These are phyloP conservation scores for Chiloscyllium punctatum DNA, from an alignment of 2,797 vertebrate species.

Conservation along the genomic window DNA sequence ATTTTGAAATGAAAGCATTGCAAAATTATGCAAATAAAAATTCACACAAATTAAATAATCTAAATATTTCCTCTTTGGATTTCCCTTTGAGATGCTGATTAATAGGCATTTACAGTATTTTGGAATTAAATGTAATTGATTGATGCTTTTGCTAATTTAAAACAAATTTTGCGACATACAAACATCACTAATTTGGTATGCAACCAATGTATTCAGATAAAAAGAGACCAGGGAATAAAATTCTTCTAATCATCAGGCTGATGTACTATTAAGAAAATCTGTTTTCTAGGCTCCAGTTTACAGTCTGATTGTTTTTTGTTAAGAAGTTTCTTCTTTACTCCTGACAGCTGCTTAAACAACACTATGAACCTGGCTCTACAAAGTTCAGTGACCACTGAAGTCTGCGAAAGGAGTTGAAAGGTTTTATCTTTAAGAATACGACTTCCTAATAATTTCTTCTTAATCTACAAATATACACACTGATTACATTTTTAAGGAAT, in stretches of 20 bases:
- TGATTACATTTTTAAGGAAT: neutral
- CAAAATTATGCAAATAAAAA: neutral
- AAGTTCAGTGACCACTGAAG: neutral
- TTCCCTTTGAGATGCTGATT: neutral
- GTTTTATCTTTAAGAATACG: neutral
- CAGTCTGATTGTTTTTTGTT: neutral
- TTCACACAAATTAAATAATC: neutral
- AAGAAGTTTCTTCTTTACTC: neutral
- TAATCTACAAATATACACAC: neutral
- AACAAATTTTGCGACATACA: neutral
- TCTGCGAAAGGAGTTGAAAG: neutral
- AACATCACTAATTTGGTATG: neutral
- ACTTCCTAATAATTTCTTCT: neutral
- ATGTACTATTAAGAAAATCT: neutral
- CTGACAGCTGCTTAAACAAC: neutral
- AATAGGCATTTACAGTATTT: neutral
- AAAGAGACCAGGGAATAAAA: neutral
- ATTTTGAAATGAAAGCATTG: neutral
- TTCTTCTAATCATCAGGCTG: neutral
- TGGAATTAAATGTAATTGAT: neutral
- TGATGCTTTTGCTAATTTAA: neutral
- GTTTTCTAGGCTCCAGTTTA: neutral
- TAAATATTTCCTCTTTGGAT: neutral
- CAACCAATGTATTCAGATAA: neutral
- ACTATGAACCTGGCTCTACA: neutral